These are phyloP conservation scores for Oxyscelio sp. DNA, from an alignment of 2,888 invertebrate genomes.

Conservation along the genomic window DNA sequence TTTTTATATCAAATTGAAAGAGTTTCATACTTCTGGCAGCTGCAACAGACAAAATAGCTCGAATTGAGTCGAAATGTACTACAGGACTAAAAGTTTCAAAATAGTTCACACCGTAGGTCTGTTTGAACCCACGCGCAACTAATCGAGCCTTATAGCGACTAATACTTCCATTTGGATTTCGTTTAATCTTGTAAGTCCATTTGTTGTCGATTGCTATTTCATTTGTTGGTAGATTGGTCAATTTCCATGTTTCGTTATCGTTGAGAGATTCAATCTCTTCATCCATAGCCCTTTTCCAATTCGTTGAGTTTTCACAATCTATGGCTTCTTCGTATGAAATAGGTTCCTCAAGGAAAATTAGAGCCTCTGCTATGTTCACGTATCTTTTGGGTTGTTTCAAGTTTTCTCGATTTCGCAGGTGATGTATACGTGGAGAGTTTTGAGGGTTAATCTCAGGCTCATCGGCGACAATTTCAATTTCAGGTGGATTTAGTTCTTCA, in stretches of 20 bases:
- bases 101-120: conserved; percentile 79
- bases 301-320: neutral
- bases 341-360: conserved; percentile 23
- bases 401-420: neutral
- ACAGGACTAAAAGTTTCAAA: conserved; percentile 82
- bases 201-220: conserved; percentile 1
- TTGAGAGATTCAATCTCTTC: conserved; percentile 61
- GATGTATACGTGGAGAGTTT: too few relatives aligned
- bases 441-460: too few relatives aligned
- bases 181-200: conserved; percentile 59
- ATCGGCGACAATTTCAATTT: too few relatives aligned
- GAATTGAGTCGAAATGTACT: conserved; percentile 76
- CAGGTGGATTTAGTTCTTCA: too few relatives aligned
- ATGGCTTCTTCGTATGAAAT: conserved; percentile 26
- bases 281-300: conserved; percentile 35
- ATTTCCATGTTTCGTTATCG: conserved; percentile 47
- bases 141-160: conserved; percentile 80
- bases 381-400: conserved; percentile 18
- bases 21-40: conserved; percentile 62
- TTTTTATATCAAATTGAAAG: conserved; percentile 73
- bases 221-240: conserved; percentile 7
- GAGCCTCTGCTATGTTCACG: neutral
- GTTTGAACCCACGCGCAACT: conserved; percentile 78
- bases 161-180: conserved; percentile 71
- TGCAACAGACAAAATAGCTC: conserved; percentile 76